Evolutionary conservation across 1,140 invertebrate genomes (phyloP).

Genomic region (Lineus longissimus): DNA sequence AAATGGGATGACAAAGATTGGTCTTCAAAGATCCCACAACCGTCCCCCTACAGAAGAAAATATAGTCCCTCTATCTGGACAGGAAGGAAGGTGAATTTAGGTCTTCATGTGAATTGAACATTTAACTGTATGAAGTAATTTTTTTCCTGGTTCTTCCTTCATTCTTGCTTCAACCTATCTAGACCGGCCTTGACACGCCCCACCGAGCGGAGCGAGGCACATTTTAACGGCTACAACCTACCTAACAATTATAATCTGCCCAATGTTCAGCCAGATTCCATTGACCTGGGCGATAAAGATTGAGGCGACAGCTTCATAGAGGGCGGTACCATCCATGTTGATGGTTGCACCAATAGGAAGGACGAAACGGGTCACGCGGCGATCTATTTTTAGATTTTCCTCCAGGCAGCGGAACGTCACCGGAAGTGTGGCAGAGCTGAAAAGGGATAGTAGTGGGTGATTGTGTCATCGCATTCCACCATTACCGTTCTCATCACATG

Average conservation of each 20-base stretch:
- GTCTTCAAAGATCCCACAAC: background rate
- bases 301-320: slow-evolving; percentile 88
- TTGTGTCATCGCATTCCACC: too few species aligned
- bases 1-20: slow-evolving; percentile 45
- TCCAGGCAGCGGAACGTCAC: slow-evolving; percentile 84
- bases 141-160: background rate
- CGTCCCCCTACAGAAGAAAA: background rate
- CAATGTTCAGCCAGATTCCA: slow-evolving; percentile 69
- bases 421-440: slow-evolving; percentile 52
- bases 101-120: background rate
- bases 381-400: slow-evolving; percentile 79
- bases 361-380: slow-evolving; percentile 57
- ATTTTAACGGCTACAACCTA: slow-evolving; percentile 41
- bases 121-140: background rate
- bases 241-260: slow-evolving; percentile 84
- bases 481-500: too few species aligned
- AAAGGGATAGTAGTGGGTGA: too few species aligned
- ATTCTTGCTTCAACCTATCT: background rate
- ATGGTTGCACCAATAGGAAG: slow-evolving; percentile 72
- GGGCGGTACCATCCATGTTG: slow-evolving; percentile 87
- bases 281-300: slow-evolving; percentile 91
- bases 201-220: background rate
- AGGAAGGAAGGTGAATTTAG: background rate
- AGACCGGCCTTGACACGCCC: background rate
- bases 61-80: background rate